Base-by-base conservation (phyloP, 2,888 invertebrate species). In the Agrochola macilenta region DNA sequence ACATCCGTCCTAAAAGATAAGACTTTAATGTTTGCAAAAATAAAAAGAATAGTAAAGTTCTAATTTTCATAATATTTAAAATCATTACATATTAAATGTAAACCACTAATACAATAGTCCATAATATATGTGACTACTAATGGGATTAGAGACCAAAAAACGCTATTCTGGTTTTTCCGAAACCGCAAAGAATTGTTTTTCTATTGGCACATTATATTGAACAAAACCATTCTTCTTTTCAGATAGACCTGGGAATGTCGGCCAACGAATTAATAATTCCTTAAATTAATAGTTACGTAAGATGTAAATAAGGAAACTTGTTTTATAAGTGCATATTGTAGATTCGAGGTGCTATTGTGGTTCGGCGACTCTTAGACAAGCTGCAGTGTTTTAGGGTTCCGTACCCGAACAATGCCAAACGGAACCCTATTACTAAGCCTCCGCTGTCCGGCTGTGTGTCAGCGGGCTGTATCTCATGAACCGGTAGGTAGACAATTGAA, bases 261-360 rank as follows among this genome's bases (percentile, higher is more conserved):
- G 69, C 87, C 69, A 88, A 80, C 69, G 92, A 93, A 89, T 83
- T 94, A 78, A 91, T 93, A 84, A 88, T 91, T 85, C 88, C 92
- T 79, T 93, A 89, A 87, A 58, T 23, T 43, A 63, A 43, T 70
- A 60, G 69, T 58, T 75, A 54, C 69, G 49, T 82, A 73, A 78
- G 43, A 54, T 75, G 66, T 71, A 76, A 70, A 75, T 76, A 64
- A 61, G 43, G 20, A 69, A 58, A 64, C 30, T 74, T 75, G 23
- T 58, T 23, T 70, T 26, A 39, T 54, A 58, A 7, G 17, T 52
- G 30, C n/a, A 52, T 63, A 60, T 43, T 61, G 17, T 52, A 79
- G 12, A 69, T 75, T 64, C 64, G 75, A 70, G 85, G 74, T 85
- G 83, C 58, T 80, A 80, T 85, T 83, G 76, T 84, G 70, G 57